phyloP scores from a whole-genome alignment of 1,140 invertebrate species.

The Drosophila insularis region DNA sequence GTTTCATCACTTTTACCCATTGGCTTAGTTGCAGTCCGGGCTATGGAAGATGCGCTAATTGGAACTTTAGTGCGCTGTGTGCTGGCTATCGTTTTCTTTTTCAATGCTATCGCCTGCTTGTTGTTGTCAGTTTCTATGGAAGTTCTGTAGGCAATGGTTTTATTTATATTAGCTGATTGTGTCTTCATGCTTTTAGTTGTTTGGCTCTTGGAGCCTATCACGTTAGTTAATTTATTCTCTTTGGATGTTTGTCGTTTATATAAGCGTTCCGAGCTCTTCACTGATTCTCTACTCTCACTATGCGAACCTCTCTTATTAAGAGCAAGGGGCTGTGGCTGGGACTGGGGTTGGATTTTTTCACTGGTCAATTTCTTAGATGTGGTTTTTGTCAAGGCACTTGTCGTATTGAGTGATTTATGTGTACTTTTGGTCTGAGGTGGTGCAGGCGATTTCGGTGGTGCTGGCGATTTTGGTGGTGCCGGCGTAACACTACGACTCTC shows the following conservation, averaged over 20 bases:
- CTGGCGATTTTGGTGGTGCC: conserved; percentile 56
- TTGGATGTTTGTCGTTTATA: conserved; percentile 71
- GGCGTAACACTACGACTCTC: conserved; percentile 52
- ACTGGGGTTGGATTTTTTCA: conserved; percentile 25
- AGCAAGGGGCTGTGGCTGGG: conserved; percentile 18
- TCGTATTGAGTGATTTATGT: conserved; percentile 42
- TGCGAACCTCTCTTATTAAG: conserved; percentile 48
- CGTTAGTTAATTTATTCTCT: conserved; percentile 65
- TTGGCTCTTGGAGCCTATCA: conserved; percentile 76
- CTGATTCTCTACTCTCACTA: conserved; percentile 62
- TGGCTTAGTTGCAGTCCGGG: conserved; percentile 60
- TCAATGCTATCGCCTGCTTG: conserved; percentile 34
- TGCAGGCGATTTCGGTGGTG: conserved; percentile 62
- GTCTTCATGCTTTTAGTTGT: conserved; percentile 72
- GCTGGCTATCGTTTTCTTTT: conserved; percentile 51
- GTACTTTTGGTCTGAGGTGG: conserved; percentile 43
- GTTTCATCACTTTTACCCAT: conserved; percentile 71
- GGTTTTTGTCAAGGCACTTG: conserved; percentile 75
- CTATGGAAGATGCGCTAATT: conserved; percentile 71
- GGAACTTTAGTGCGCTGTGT: conserved; percentile 71
- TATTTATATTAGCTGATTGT: conserved; percentile 69
- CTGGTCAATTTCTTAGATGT: conserved; percentile 35
- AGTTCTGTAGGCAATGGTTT: conserved; percentile 72
- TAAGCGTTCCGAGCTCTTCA: conserved; percentile 64
- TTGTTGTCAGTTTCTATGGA: conserved; percentile 77